Conservation (phyloP, 2,888 invertebrate species). For the Aphrophora alni region DNA sequence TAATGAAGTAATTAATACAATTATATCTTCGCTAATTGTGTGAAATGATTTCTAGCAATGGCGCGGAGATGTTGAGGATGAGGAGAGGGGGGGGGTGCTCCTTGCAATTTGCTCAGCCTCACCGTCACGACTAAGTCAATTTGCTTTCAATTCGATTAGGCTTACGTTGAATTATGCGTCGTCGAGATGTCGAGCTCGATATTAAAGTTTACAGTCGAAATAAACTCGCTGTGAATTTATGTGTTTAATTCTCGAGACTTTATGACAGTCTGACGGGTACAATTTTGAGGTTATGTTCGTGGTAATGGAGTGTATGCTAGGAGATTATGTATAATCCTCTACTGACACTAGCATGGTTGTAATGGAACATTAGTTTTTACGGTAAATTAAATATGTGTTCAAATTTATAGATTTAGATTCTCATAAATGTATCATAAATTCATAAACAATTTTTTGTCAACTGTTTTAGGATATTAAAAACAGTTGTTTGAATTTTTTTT, state of each 20-base stretch:
- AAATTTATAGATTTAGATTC: too few relatives aligned
- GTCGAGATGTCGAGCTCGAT: not conserved
- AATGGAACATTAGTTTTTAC: too few relatives aligned
- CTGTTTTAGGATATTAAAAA: too few relatives aligned
- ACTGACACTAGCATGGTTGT: too few relatives aligned
- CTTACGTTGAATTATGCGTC: not conserved
- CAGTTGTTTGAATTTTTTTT: too few relatives aligned
- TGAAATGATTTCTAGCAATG: not conserved
- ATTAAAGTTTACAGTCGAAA: not conserved
- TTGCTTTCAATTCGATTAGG: slow-evolving; percentile 2
- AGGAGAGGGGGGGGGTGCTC: not conserved
- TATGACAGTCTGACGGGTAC: too few relatives aligned
- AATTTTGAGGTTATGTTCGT: too few relatives aligned
- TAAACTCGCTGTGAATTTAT: not conserved
- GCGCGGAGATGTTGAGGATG: not conserved
- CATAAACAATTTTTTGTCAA: too few relatives aligned
- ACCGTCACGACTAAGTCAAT: not conserved
- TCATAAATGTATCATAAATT: too few relatives aligned
- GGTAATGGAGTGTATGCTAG: too few relatives aligned
- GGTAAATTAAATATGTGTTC: too few relatives aligned
- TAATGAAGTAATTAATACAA: not conserved
- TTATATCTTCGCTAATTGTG: not conserved
- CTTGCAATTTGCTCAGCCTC: not conserved
- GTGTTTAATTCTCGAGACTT: not conserved
- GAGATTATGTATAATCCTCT: too few relatives aligned